These are phyloP conservation scores for Conchocele bisecta DNA, from an alignment of 2,888 invertebrate genomes.

Conservation along the genomic window DNA sequence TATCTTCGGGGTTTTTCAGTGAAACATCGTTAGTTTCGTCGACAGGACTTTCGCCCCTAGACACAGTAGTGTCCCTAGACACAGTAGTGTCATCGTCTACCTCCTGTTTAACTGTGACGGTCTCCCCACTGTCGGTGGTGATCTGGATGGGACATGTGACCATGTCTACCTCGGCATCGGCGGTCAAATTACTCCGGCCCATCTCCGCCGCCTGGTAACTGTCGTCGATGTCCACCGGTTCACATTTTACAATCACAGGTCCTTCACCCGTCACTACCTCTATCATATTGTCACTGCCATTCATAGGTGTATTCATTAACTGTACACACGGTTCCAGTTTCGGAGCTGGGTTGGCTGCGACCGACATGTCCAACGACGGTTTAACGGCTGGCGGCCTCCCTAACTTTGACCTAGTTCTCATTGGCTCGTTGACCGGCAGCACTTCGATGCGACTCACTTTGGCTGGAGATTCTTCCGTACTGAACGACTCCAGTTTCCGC, in stretches of 20 bases:
- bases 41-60: background rate
- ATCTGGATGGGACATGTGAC: slow-evolving; percentile 3
- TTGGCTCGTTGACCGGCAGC: background rate
- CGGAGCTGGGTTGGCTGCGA: background rate
- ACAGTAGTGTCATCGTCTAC: slow-evolving; percentile 30
- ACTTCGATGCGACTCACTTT: background rate
- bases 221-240: slow-evolving; percentile 70
- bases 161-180: slow-evolving; percentile 87
- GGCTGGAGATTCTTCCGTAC: background rate
- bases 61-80: slow-evolving; percentile 8
- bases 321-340: slow-evolving; percentile 9
- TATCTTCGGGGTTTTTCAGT: slow-evolving; percentile 40
- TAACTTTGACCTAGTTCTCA: background rate
- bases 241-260: slow-evolving; percentile 21
- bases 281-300: slow-evolving; percentile 26
- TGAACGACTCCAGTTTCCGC: slow-evolving; percentile 5
- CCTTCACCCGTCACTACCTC: slow-evolving; percentile 32
- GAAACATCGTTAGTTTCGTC: background rate
- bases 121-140: background rate
- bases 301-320: slow-evolving; percentile 37
- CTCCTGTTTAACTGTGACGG: slow-evolving; percentile 41
- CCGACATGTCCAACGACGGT: background rate
- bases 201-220: slow-evolving; percentile 94
- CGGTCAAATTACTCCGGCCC: slow-evolving; percentile 92
- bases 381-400: background rate